Evolutionary conservation across 2,888 invertebrate species (phyloP).

Genomic region (Melanargia galathea): DNA sequence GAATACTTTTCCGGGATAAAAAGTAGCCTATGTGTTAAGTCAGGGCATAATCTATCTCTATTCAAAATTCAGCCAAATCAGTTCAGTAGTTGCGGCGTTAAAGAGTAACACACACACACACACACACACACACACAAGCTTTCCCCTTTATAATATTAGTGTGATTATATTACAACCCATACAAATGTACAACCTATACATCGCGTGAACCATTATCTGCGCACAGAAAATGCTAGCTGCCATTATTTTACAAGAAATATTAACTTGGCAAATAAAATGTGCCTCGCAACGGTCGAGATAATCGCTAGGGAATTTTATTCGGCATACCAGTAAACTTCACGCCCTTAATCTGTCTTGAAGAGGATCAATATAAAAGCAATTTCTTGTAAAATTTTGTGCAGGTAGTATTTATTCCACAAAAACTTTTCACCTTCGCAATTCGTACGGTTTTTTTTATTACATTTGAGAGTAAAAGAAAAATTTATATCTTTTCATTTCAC

Average conservation of each 20-base stretch:
- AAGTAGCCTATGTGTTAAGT: no score
- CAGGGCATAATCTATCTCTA: no score
- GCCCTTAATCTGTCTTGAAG: constrained; percentile 38
- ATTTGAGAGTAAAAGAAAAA: no score
- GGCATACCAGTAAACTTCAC: constrained; percentile 33
- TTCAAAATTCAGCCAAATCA: no score
- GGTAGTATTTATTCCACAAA: neutral
- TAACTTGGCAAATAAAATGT: constrained; percentile 35
- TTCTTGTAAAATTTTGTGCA: constrained; percentile 9
- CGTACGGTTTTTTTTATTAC: no score
- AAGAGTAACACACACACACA: no score
- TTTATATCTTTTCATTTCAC: no score
- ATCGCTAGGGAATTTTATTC: constrained; percentile 39
- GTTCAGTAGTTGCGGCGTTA: no score
- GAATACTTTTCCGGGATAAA: no score
- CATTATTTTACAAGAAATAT: constrained; percentile 31
- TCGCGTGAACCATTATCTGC: neutral
- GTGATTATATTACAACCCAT: neutral
- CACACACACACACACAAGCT: no score
- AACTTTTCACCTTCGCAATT: neutral
- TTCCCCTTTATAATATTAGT: neutral
- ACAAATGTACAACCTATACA: neutral
- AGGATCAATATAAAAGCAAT: constrained; percentile 37
- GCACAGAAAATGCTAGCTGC: constrained; percentile 4
- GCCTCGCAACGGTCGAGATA: constrained; percentile 29